Percentiles rank a stretch among this genome's conserved stretches.
Evolutionary conservation across 2,797 vertebrate genomes (phyloP).

Genomic region (Phaenicophaeus curvirostris): DNA sequence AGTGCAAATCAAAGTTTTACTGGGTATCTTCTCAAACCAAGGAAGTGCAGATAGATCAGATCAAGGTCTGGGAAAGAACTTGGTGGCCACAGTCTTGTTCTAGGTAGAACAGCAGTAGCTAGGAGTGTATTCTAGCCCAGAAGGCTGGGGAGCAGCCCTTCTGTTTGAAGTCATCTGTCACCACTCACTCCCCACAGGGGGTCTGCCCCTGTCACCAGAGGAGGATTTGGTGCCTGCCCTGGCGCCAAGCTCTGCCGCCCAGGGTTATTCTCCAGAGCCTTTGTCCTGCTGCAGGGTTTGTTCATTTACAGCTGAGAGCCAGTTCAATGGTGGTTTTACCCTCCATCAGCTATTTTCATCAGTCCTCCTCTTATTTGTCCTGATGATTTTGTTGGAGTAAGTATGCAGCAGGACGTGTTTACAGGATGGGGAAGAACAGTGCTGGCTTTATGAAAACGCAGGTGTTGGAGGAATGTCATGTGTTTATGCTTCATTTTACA

Average conservation of each 20-base stretch:
- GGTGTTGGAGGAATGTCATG: not conserved
- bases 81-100: not conserved
- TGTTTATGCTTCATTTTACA: slow-evolving; percentile 2
- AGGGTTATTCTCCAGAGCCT: not conserved
- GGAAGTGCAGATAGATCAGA: not conserved
- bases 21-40: not conserved
- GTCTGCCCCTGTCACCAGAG: not conserved
- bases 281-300: not conserved
- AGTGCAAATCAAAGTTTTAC: not conserved
- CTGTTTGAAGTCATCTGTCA: not conserved
- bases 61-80: not conserved
- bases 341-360: not conserved
- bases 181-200: not conserved
- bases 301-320: not conserved
- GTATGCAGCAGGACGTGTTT: not conserved
- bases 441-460: not conserved
- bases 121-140: not conserved
- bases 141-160: not conserved
- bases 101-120: not conserved
- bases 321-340: not conserved
- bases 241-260: not conserved
- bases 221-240: not conserved
- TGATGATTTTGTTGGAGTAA: not conserved
- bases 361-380: not conserved
- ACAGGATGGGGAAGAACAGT: not conserved